Evolutionary conservation across 35 echinoderm and acorn worm genomes (phyloP), one percentile per base, ranked within the genome.

Genomic region (Acanthaster planci): DNA sequence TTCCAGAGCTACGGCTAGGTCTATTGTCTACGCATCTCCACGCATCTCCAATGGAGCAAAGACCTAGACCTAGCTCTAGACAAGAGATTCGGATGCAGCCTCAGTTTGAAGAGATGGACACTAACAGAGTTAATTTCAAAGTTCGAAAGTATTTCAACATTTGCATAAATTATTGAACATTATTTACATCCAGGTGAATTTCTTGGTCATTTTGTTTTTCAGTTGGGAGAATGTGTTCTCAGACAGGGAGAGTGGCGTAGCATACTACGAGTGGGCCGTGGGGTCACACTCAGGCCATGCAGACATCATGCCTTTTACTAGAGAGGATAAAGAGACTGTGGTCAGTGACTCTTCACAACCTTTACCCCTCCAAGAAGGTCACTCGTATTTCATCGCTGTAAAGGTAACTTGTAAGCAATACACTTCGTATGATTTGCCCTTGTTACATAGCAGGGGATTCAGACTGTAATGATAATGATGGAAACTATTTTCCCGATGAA

Each of bases 271-370:
- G 34, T 86, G 84, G 84, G 35, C 30, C 19, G 50, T 86, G 42
- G 84, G 84, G 21, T 86, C 84, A 5, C 4, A 86, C 21, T 68
- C 84, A 22, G 84, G 84, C 5, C 44, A 76, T 86, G 44, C 60
- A 19, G n/a, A n/a, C n/a, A n/a, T n/a, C n/a, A n/a, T n/a, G n/a
- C n/a, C n/a, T n/a, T n/a, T n/a, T n/a, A n/a, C 18, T 26, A 59
- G 56, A 59, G 56, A 59, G 56, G 56, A 59, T 26, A n/a, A 18
- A 21, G 56, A 59, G 56, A n/a, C 56, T 59, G 56, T 18, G 27
- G 56, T 59, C 17, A 44, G 27, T 34, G 79, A 53, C 30, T 12
- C 79, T 15, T 52, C 40, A 52, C 47, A 81, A 16, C 27, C 39
- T 81, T 52, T 81, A 16, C n/a, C 2, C 39, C 79, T 81, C 53